A percentile compares a stretch with the other conserved stretches of the same genome.
Evolutionary conservation across 2,888 invertebrate genomes (phyloP).

Genomic region (Ectemnius cavifrons): DNA sequence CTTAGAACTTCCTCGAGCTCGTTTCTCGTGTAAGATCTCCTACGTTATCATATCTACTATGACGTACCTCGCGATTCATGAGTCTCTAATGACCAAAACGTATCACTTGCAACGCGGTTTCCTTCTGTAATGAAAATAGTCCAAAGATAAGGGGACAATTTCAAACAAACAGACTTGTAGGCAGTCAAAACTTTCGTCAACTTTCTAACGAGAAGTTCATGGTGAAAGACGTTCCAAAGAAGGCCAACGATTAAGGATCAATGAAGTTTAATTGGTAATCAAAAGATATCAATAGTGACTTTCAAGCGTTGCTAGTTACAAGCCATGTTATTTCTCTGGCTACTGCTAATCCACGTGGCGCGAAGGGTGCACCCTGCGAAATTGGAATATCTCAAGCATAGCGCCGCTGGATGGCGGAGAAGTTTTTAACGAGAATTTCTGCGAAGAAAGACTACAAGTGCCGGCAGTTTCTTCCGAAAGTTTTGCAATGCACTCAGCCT

Average conservation of each 20-base stretch:
- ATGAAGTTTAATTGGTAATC: no score
- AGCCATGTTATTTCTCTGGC: neutral
- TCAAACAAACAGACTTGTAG: no score
- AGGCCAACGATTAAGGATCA: no score
- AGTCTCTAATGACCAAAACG: no score
- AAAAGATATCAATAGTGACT: neutral
- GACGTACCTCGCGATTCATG: no score
- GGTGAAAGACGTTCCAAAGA: no score
- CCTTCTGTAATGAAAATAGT: no score
- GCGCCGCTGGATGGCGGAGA: slow-evolving; percentile 23
- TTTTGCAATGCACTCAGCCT: slow-evolving; percentile 44
- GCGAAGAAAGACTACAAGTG: slow-evolving; percentile 49
- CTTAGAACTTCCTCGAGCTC: neutral
- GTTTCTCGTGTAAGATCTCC: neutral
- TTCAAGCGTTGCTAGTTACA: neutral
- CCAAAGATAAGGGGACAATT: no score
- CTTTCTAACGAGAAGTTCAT: no score
- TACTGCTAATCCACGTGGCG: neutral
- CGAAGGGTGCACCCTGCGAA: slow-evolving; percentile 1
- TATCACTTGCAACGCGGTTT: no score
- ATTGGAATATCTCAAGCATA: slow-evolving; percentile 43
- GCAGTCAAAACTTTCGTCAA: no score
- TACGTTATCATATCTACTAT: no score
- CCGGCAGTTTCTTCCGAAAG: slow-evolving; percentile 45
- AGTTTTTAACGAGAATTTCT: slow-evolving; percentile 60